A percentile compares a stretch with the other conserved stretches of the same genome.
Evolutionary conservation across 2,888 invertebrate species (phyloP).

Genomic region (Herminia tarsipennalis): DNA sequence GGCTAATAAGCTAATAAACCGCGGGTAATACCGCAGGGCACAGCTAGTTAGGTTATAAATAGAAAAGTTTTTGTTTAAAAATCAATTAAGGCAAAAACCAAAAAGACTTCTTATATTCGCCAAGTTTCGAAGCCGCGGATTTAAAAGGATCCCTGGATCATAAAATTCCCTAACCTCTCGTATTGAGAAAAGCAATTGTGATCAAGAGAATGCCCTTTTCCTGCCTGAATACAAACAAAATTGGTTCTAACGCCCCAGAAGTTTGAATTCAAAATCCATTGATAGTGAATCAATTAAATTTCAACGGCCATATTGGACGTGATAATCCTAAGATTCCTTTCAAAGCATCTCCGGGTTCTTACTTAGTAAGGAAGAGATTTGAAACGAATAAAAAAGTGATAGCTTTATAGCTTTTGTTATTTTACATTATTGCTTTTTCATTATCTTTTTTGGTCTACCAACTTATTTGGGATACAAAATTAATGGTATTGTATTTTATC

Average conservation of each 20-base stretch:
- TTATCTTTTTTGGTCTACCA: no score
- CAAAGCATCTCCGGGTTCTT: conserved; percentile 14
- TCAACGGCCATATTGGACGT: conserved; percentile 22
- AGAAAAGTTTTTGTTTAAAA: no score
- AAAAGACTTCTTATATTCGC: no score
- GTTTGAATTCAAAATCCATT: conserved; percentile 38
- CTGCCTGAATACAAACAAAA: conserved; percentile 39
- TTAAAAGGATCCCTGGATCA: conserved; percentile 26
- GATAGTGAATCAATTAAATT: conserved; percentile 36
- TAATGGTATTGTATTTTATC: not conserved
- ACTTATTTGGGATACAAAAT: not conserved
- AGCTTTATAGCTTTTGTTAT: not conserved
- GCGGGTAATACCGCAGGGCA: no score
- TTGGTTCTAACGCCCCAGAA: conserved; percentile 32
- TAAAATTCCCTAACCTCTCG: conserved; percentile 33
- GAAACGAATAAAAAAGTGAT: conserved; percentile 17
- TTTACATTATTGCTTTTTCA: not conserved
- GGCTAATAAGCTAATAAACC: no score
- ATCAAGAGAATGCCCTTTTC: conserved; percentile 21
- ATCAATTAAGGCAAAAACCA: no score
- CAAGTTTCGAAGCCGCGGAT: conserved; percentile 34
- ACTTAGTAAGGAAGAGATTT: conserved; percentile 21
- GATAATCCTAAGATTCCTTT: conserved; percentile 27
- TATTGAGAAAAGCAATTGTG: conserved; percentile 36
- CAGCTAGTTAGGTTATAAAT: no score